phyloP scores from a whole-genome alignment of 2,888 invertebrate genomes.

The Drosophila dives region DNA sequence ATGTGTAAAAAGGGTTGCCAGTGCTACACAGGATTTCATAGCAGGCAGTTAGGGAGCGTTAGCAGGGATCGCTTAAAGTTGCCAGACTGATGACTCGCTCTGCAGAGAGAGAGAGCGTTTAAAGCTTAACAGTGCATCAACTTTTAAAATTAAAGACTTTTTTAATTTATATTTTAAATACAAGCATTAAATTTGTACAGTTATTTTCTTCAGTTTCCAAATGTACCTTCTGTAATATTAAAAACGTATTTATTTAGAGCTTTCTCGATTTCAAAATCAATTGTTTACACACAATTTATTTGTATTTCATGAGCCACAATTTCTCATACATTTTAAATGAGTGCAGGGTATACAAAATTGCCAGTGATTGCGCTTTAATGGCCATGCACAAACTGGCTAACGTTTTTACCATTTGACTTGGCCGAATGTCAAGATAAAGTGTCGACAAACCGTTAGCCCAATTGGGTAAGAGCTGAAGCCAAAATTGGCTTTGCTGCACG shows the following conservation, averaged over 20 bases:
- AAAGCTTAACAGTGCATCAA: background rate
- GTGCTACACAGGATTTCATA: too few relatives aligned
- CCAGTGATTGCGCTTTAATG: slow-evolving; percentile 70
- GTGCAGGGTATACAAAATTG: slow-evolving; percentile 40
- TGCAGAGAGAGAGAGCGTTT: background rate
- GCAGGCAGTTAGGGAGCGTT: background rate
- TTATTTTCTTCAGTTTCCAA: background rate
- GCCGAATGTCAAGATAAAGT: slow-evolving; percentile 74
- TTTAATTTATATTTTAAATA: background rate
- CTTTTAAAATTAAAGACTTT: background rate
- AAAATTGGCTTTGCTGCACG: slow-evolving; percentile 57
- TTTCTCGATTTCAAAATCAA: slow-evolving; percentile 2
- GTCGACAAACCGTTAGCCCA: slow-evolving; percentile 51
- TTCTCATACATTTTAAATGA: background rate
- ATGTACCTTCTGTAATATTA: background rate
- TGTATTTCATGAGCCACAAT: background rate
- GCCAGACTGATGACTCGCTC: background rate
- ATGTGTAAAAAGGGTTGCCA: too few relatives aligned
- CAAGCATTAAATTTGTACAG: background rate
- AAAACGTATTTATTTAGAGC: background rate
- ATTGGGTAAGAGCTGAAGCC: slow-evolving; percentile 62
- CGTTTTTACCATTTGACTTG: slow-evolving; percentile 49
- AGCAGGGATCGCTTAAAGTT: background rate
- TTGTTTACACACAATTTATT: background rate
- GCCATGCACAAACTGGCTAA: slow-evolving; percentile 39